Evolutionary conservation across 2,888 invertebrate species (phyloP).

Genomic region (Drosophila colorata): DNA sequence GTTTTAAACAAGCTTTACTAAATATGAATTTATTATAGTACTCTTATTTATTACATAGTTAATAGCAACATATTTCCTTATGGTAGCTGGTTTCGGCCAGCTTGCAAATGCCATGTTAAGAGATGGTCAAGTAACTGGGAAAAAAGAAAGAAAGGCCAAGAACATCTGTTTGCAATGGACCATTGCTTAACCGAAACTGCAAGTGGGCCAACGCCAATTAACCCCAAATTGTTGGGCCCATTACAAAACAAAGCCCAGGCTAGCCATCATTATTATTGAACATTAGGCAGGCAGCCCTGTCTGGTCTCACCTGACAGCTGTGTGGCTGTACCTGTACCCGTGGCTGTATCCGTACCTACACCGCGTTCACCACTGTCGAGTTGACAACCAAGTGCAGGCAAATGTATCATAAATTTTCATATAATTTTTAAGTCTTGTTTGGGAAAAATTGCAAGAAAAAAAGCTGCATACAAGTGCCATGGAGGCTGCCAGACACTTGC

Average conservation of each 20-base stretch:
- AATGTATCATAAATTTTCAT: slow-evolving; percentile 81
- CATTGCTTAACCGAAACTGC: slow-evolving; percentile 11
- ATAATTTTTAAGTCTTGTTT: slow-evolving; percentile 77
- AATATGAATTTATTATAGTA: not conserved
- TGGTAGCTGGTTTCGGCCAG: slow-evolving; percentile 5
- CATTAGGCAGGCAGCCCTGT: slow-evolving; percentile 54
- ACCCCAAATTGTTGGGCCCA: slow-evolving; percentile 49
- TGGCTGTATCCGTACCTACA: slow-evolving; percentile 28
- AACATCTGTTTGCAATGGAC: slow-evolving; percentile 37
- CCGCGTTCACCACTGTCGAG: slow-evolving; percentile 43
- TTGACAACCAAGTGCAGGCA: slow-evolving; percentile 79
- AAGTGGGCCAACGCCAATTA: slow-evolving; percentile 65
- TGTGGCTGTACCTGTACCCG: slow-evolving; percentile 18
- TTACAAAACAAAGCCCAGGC: slow-evolving; percentile 32
- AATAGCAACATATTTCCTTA: slow-evolving; percentile 6
- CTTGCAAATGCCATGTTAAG: slow-evolving; percentile 28
- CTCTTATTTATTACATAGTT: not conserved
- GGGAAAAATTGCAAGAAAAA: slow-evolving; percentile 29
- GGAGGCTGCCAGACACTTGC: slow-evolving; percentile 71
- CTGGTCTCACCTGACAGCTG: slow-evolving; percentile 51
- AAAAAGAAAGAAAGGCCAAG: slow-evolving; percentile 18
- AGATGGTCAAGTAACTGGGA: slow-evolving; percentile 22
- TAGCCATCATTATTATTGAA: slow-evolving; percentile 39
- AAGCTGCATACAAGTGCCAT: slow-evolving; percentile 58
- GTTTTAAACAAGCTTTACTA: not conserved